phyloP scores from a whole-genome alignment of 2,113 vertebrate species.

The Ciconia boyciana region DNA sequence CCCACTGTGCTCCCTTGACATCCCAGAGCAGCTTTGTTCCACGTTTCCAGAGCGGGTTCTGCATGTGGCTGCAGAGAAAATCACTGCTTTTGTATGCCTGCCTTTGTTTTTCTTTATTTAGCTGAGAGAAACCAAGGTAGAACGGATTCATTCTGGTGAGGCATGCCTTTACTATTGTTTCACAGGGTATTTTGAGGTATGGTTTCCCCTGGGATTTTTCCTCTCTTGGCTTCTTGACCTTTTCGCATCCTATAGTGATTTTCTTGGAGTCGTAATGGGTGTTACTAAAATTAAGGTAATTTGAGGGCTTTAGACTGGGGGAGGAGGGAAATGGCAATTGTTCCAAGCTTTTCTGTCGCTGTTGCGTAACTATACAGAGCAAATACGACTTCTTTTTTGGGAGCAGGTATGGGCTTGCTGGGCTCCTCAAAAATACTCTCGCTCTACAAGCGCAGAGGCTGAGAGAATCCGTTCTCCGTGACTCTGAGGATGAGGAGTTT shows the following conservation, averaged over 20 bases:
- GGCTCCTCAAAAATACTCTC: not conserved
- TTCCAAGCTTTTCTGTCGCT: not conserved
- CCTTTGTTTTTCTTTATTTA: conserved; percentile 39
- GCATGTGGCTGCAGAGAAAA: conserved; percentile 17
- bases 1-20: conserved; percentile 7
- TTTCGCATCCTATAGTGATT: conserved; percentile 9
- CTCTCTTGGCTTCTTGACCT: conserved; percentile 5
- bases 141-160: not conserved
- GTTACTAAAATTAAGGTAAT: conserved; percentile 9
- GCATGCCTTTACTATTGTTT: not conserved
- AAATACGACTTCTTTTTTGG: not conserved
- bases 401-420: not conserved
- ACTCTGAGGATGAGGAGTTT: not conserved
- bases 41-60: conserved; percentile 1
- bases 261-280: not conserved
- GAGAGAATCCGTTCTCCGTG: accelerated
- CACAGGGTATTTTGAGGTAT: conserved; percentile 25
- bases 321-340: not conserved
- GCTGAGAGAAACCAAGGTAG: not conserved
- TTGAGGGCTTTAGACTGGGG: not conserved
- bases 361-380: not conserved
- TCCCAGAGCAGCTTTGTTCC: conserved; percentile 21
- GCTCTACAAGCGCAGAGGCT: not conserved
- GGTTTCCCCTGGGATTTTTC: not conserved
- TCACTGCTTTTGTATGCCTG: not conserved